Percentiles rank a stretch among this genome's conserved stretches.
phyloP scores from a whole-genome alignment of 1,140 invertebrate species.

The Drosophila lowei region DNA sequence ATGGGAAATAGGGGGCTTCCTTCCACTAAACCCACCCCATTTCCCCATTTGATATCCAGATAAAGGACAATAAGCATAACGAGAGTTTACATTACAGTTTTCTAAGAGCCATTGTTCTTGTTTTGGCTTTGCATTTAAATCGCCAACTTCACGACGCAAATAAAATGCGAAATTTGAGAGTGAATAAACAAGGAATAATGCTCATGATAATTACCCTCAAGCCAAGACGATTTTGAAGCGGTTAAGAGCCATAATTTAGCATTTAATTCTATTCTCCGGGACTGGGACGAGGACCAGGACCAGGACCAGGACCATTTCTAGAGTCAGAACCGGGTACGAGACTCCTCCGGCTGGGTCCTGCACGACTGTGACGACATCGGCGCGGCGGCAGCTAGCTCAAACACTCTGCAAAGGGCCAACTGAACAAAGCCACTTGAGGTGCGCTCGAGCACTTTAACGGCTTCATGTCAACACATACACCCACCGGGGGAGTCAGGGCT shows the following conservation, averaged over 20 bases:
- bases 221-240: slow-evolving; percentile 70
- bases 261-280: slow-evolving; percentile 52
- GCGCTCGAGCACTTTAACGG: slow-evolving; percentile 78
- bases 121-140: slow-evolving; percentile 41
- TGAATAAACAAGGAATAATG: slow-evolving; percentile 79
- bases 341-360: slow-evolving; percentile 3
- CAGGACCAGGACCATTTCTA: neutral
- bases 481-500: slow-evolving; percentile 4
- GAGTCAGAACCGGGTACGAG: slow-evolving; percentile 3
- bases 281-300: neutral
- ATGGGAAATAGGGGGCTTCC: neutral
- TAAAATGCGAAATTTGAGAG: slow-evolving; percentile 75
- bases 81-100: slow-evolving; percentile 1
- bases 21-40: slow-evolving; percentile 18
- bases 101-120: slow-evolving; percentile 22
- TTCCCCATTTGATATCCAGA: slow-evolving; percentile 17
- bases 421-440: slow-evolving; percentile 81
- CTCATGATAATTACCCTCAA: slow-evolving; percentile 72
- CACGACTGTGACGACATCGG: slow-evolving; percentile 20
- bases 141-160: slow-evolving; percentile 60
- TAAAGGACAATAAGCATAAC: slow-evolving; percentile 36
- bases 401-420: slow-evolving; percentile 76
- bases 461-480: slow-evolving; percentile 72
- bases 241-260: slow-evolving; percentile 74
- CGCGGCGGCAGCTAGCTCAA: slow-evolving; percentile 53